A percentile compares a stretch with the other conserved stretches of the same genome.
Conservation (phyloP, 2,888 invertebrate species). For the Subacronicta megacephala region DNA sequence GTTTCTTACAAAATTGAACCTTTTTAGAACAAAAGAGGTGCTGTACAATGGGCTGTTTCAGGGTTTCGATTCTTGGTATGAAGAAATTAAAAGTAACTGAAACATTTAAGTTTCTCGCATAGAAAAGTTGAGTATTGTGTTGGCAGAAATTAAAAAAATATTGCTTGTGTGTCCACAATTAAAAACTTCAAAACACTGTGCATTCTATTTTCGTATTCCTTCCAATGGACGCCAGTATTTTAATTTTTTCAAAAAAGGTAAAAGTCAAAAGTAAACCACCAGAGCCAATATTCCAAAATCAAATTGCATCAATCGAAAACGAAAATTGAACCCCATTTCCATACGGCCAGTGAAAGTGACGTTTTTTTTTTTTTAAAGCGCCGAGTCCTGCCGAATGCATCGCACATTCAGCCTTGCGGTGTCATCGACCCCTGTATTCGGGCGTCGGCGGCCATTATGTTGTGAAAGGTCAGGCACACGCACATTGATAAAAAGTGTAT, state of each 20-base stretch:
- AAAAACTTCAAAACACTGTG: too few relatives aligned
- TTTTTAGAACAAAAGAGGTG: background rate
- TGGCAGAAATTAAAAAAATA: too few relatives aligned
- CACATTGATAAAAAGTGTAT: constrained; percentile 58
- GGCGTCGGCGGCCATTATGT: constrained; percentile 80
- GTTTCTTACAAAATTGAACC: background rate
- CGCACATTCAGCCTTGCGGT: constrained; percentile 78
- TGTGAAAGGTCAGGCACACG: constrained; percentile 86
- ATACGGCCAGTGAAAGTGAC: constrained; percentile 76
- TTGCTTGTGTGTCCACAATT: too few relatives aligned
- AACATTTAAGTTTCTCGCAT: background rate
- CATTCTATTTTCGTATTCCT: too few relatives aligned
- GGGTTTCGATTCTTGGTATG: background rate
- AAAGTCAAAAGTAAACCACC: constrained; percentile 1
- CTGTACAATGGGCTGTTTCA: background rate
- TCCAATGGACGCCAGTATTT: too few relatives aligned
- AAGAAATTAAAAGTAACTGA: constrained; percentile 5
- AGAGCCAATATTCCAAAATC: constrained; percentile 15
- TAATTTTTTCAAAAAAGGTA: background rate
- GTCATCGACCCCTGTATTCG: constrained; percentile 84
- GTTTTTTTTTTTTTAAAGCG: constrained; percentile 67
- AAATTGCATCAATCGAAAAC: constrained; percentile 31
- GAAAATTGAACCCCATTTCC: constrained; percentile 61
- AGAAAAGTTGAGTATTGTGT: too few relatives aligned
- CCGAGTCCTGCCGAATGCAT: constrained; percentile 81